Evolutionary conservation across 1,140 invertebrate genomes (phyloP), one percentile per base, ranked within the genome.

Genomic region (Drosophila aff.): DNA sequence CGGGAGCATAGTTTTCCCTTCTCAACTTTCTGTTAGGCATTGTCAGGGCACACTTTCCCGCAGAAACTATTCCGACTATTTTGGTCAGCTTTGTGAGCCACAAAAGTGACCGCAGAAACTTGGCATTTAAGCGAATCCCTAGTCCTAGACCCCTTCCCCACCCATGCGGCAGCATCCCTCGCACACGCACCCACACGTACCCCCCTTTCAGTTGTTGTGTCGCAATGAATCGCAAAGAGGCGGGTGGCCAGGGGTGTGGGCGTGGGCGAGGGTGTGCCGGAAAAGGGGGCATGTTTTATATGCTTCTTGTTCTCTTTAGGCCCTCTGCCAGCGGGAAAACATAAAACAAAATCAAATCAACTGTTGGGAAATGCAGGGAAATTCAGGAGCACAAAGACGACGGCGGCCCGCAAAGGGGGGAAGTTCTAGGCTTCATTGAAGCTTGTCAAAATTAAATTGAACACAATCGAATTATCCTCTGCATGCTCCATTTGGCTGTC

Each of bases 391-490:
- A 46, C 50, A 58, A 63, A 65, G 41, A 73, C 67, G 23, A 21
- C 23, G n/a, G 57, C 11, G 11, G 33, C 13, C 26, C 9, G 49
- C 49, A 50, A 50, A 18, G 61, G 40, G 33, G 11, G 28, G 38
- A 23, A 46, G 49, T 73, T 36, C 71, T 50, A 36, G 68, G 68
- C 71, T 73, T 73, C 84, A 92, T 77, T 86, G 91, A 87, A 92
- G 91, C 91, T 92, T 92, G 91, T 92, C 91, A 92, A 92, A 92
- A 92, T 92, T 92, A 92, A 92, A 92, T 92, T 92, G 91, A 92
- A 92, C 91, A 91, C 91, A 92, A 92, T 92, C 91, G 83, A 92
- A 92, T 92, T 92, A 92, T 92, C 75, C 78, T 73, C 61, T 82
- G 82, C 67, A 87, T 83, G 86, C 86, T 86, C 85, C 80, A 92